Evolutionary conservation across 2,113 vertebrate species (phyloP).

Genomic region (Hyaena hyaena): DNA sequence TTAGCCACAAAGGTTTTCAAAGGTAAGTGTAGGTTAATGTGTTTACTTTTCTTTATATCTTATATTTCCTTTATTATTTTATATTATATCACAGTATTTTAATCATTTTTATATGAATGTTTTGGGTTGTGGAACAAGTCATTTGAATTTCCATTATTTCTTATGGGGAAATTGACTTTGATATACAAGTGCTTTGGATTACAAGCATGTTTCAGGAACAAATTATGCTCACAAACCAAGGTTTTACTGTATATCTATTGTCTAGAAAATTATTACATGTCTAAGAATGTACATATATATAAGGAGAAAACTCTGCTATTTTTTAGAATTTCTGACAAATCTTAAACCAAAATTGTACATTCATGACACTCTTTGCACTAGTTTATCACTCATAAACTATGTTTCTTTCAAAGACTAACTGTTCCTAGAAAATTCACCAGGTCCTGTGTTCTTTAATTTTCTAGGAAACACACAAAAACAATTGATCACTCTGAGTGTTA

Average conservation of each 20-base stretch:
- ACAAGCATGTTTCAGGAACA: no score
- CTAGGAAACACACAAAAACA: slow-evolving; percentile 14
- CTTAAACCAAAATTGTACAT: not conserved
- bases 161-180: no score
- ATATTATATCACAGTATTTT: no score
- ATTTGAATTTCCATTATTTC: no score
- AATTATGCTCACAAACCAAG: no score
- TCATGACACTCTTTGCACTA: not conserved
- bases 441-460: slow-evolving; percentile 31
- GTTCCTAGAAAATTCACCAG: not conserved
- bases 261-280: not conserved
- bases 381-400: not conserved
- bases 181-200: no score
- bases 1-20: no score
- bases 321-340: not conserved
- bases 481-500: not conserved
- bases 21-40: no score
- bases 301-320: not conserved
- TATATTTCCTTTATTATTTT: no score
- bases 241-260: not conserved
- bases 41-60: no score
- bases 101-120: no score
- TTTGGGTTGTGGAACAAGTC: no score
- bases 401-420: slow-evolving; percentile 4
- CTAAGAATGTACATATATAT: not conserved